Percentiles rank a stretch among this genome's conserved stretches.
These are phyloP conservation scores for Atlantisia rogersi DNA, from an alignment of 2,113 vertebrate species.

Conservation along the genomic window DNA sequence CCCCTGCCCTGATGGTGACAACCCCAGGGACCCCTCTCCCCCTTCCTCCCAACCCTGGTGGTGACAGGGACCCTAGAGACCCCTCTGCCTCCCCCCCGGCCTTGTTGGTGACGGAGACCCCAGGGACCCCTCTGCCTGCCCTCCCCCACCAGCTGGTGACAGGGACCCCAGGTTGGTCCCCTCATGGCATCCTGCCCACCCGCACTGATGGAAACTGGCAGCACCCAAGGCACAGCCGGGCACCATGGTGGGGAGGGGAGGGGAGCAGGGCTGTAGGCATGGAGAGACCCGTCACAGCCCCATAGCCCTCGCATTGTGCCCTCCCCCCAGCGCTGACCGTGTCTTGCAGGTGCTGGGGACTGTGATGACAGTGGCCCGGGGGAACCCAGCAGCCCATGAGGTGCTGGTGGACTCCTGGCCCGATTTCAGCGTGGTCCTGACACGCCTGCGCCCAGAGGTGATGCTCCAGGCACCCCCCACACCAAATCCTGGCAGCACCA, in stretches of 20 bases:
- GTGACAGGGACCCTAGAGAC: background rate
- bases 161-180: background rate
- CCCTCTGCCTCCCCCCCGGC: background rate
- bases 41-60: background rate
- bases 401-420: conserved; percentile 54
- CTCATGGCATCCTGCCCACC: background rate
- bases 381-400: background rate
- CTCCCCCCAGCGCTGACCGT: background rate
- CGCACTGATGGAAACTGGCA: background rate
- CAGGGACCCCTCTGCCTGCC: background rate
- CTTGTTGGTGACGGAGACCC: no score
- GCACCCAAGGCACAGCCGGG: background rate
- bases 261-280: no score
- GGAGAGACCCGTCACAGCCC: no score
- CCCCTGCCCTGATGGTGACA: background rate
- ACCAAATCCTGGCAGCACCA: background rate
- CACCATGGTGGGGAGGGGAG: background rate
- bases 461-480: rapidly evolving
- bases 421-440: background rate
- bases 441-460: conserved; percentile 32
- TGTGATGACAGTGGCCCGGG: background rate
- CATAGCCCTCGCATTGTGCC: no score
- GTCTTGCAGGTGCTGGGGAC: conserved; percentile 17
- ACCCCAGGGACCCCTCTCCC: background rate
- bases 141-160: background rate